Percentiles rank a stretch among this genome's conserved stretches.
phyloP scores from a whole-genome alignment of 2,113 vertebrate genomes.

The Puntigrus tetrazona region DNA sequence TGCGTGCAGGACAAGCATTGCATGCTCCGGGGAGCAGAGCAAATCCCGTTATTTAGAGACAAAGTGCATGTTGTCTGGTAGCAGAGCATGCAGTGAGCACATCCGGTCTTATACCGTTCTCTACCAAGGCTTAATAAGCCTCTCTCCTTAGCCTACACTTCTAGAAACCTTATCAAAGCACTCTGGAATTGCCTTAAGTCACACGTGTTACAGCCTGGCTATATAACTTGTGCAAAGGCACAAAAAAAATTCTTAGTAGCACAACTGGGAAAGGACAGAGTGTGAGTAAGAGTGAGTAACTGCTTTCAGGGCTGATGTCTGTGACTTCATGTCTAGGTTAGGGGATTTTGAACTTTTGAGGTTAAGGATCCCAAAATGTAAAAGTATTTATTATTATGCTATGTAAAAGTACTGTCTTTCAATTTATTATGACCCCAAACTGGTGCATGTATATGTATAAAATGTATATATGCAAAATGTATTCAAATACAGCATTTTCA shows the following conservation, averaged over 20 bases:
- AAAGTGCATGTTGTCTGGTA: constrained; percentile 15
- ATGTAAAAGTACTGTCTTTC: neutral
- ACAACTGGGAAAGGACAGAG: neutral
- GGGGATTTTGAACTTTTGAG: neutral
- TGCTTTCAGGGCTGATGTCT: neutral
- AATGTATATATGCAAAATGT: too few relatives aligned
- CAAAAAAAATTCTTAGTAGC: neutral
- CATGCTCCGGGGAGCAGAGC: constrained; percentile 15
- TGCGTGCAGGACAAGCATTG: constrained; percentile 20
- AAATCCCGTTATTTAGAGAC: constrained; percentile 48
- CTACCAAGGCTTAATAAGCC: neutral
- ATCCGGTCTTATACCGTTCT: neutral
- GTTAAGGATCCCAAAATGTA: neutral
- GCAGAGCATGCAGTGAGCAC: constrained; percentile 1
- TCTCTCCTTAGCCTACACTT: neutral
- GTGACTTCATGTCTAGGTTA: neutral
- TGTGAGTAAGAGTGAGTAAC: neutral
- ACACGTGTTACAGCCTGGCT: neutral
- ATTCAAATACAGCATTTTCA: neutral
- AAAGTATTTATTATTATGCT: too few relatives aligned
- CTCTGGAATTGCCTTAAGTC: neutral
- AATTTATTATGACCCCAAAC: neutral
- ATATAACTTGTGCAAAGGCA: neutral
- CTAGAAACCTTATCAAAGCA: constrained; percentile 19
- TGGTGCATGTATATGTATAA: too few relatives aligned